phyloP scores from a whole-genome alignment of 2,888 invertebrate species.

The Cheilosia variabilis region DNA sequence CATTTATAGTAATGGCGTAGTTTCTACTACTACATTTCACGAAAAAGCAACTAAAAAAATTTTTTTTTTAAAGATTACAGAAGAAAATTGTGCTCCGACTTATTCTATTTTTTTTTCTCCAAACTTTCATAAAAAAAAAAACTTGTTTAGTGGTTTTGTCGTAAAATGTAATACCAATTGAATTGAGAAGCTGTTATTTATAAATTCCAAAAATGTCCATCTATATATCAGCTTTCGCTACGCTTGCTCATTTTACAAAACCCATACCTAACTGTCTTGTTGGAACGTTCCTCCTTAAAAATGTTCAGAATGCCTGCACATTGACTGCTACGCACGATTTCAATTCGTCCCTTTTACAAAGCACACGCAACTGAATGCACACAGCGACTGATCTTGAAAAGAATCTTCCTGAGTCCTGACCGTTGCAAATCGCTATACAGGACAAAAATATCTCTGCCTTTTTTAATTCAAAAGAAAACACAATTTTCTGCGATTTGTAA shows the following conservation, averaged over 20 bases:
- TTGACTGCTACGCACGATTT: slow-evolving; percentile 59
- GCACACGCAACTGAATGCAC: slow-evolving; percentile 17
- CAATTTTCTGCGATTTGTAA: slow-evolving; percentile 59
- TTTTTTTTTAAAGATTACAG: no score
- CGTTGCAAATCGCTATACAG: slow-evolving; percentile 58
- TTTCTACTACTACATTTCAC: no score
- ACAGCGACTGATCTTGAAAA: slow-evolving; percentile 34
- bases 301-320: slow-evolving; percentile 5
- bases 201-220: background rate
- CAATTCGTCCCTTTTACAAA: slow-evolving; percentile 33
- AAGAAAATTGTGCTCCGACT: no score
- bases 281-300: background rate
- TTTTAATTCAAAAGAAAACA: slow-evolving; percentile 23
- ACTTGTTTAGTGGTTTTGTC: no score
- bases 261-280: background rate
- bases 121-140: no score
- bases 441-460: background rate
- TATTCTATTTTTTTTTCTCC: no score
- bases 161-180: no score
- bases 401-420: slow-evolving; percentile 61
- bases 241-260: background rate
- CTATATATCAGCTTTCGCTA: background rate
- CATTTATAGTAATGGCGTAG: no score
- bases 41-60: no score
- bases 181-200: no score